Evolutionary conservation across 2,797 vertebrate species (phyloP), one percentile per base, ranked within the genome.

Genomic region (Echeneis naucrates): DNA sequence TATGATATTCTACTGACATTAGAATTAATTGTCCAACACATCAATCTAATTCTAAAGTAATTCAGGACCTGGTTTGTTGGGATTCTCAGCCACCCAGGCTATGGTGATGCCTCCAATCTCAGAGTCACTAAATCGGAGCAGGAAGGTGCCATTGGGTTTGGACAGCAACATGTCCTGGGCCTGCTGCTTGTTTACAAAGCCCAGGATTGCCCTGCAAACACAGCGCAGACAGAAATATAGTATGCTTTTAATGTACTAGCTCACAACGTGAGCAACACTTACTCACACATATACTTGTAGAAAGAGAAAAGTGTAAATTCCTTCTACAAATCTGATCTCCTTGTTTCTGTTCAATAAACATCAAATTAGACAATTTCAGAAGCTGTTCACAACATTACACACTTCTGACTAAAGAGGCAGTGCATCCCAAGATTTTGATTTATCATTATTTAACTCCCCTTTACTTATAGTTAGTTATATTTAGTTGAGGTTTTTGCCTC

Each of bases 101-200:
- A 99, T 98, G 74, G 98, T 99, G 93, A 99, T 99, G 68, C 98
- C 98, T 1, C 98, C 98, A 0, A 98, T 98, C 88, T 98, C 97
- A 0, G 98, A 99, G 91, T 99, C 98, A 0, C 98, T 99, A 92
- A 98, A 99, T 5, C 98, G 92, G 82, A 99, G 93, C 8, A 99
- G 95, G 89, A 99, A 99, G 40, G 97, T 98, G 50, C 98, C 97
- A 0, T 99, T 97, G 0, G 97, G 96, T 91, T 98, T 98, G 86
- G 96, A 98, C 87, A 98, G 92, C 79, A 99, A 94, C 86, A 99
- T 95, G 92, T 98, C 96, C 13, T 98, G 97, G 0, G 97, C 97
- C 81, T 98, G 97, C 84, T 99, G 98, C 90, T 99, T 99, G 91
- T 98, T 99, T 53, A 98, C 95, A 64, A 98, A 99, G 61, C 97